Base-by-base conservation (phyloP, 37 sponge, comb jelly and placozoan genomes). In the Ephydatia muelleri region DNA sequence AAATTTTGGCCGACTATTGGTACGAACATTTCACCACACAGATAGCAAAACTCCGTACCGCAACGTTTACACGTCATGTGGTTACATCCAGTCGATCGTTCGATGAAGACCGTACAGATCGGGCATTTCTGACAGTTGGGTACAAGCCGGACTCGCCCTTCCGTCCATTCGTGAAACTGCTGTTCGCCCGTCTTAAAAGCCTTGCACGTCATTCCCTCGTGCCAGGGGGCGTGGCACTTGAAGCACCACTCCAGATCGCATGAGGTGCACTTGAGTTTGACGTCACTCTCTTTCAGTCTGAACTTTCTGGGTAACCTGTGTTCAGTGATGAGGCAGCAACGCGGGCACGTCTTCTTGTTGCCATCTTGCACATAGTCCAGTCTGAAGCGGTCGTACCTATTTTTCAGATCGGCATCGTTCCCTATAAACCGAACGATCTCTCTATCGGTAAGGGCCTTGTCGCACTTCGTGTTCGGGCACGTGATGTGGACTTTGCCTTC, bases 171-270 rank as follows among this genome's bases (percentile, higher is more conserved):
- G 12, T 84, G 64, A 73, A 93, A 93, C 64, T 83, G 38, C 38
- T 82, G 80, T 75, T 88, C 84, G 0, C 92, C 92, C 68, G 19
- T 80, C 40, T 38, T 39, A 67, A 78, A 77, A n/a, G 85, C 27
- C 37, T 81, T 88, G 83, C 96, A 95, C 25, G 88, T 31, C 29
- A 84, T 26, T 25, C 69, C 85, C 25, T 68, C 49, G 43, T 95
- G 96, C 96, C 96, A 95, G 21, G 96, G 96, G 19, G 96, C 92
- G 27, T 95, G 88, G 81, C 96, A 95, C 11, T n/a, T 9, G 70
- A 90, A 95, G 77, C 96, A 95, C 96, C 96, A 95, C 26, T 84
- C 86, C 3, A 70, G 47, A 38, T 27, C 11, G 75, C 96, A 95
- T 2, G 39, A 49, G 0, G 12, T 48, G 65, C 96, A 95, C 16